Evolutionary conservation across 1,140 invertebrate genomes (phyloP).

Genomic region (Octopus sinensis): DNA sequence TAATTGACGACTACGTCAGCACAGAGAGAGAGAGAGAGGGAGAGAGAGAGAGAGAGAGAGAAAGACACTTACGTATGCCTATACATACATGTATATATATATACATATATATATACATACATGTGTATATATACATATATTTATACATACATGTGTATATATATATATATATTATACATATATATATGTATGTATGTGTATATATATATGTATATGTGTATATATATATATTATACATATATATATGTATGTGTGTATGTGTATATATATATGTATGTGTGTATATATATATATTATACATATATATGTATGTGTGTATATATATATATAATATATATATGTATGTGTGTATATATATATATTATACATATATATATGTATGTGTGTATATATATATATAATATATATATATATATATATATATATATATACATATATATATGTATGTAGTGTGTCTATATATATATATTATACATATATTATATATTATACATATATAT

Average conservation of each 20-base stretch:
- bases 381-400: not conserved
- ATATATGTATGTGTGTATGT: constrained; percentile 3
- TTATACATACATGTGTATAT: not conserved
- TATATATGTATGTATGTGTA: not conserved
- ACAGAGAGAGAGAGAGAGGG: no score
- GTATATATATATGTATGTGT: constrained; percentile 5
- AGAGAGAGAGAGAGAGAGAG: no score
- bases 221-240: not conserved
- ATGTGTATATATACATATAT: not conserved
- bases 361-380: not conserved
- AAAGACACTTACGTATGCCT: not conserved
- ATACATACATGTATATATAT: not conserved
- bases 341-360: not conserved
- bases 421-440: not conserved
- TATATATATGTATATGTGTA: not conserved
- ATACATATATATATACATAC: not conserved
- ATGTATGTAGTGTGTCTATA: no score
- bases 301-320: not conserved
- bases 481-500: no score
- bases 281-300: constrained; percentile 6
- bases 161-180: not conserved
- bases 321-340: not conserved
- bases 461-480: no score
- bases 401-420: not conserved
- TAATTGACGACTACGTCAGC: no score